Evolutionary conservation across 2,113 vertebrate genomes (phyloP), one percentile per base, ranked within the genome.

Genomic region (Toxotes chatareus): DNA sequence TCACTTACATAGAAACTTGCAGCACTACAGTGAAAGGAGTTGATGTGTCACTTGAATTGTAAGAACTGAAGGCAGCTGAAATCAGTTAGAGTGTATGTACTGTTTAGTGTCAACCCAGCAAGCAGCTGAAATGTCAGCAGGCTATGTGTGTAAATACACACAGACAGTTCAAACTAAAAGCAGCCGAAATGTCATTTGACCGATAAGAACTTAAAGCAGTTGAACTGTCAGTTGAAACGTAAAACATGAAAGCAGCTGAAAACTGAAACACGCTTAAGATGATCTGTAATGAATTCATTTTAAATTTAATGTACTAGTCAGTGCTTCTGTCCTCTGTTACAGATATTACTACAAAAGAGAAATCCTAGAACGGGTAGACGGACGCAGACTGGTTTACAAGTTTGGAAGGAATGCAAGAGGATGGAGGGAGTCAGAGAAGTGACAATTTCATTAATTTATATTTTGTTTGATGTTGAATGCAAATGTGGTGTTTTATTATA

Each of bases 311-410:
- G 66, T 3, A 55, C 21, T 9, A 34, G 21, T 36, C 44, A 19
- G 3, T 32, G 53, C 17, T 1, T 69, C 38, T 59, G 4, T 83
- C 66, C 49, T 79, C 1, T 75, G 10, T 84, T 84, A n/a, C 95
- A 99, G 98, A 93, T 99, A 99, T 80, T 99, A 99, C 90, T 99
- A 99, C 92, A 99, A 99, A 92, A 94, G 97, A 82, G 98, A 98
- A 93, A 99, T 99, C 88, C 92, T 99, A 79, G 98, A 99, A 34
- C 96, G 98, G 0, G 98, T 99, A 72, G 98, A 99, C 44, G 98
- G 98, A 66, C 96, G 98, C 66, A 96, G 98, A 87, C 94, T 99
- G 85, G 98, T 99, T 70, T 99, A 99, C 92, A 99, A 99, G 93
- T 99, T 99, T 93, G 98, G 98, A 88, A 97, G 96, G 77, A 99